Evolutionary conservation across 2,888 invertebrate genomes (phyloP).

Genomic region (Synergus gifuensis): DNA sequence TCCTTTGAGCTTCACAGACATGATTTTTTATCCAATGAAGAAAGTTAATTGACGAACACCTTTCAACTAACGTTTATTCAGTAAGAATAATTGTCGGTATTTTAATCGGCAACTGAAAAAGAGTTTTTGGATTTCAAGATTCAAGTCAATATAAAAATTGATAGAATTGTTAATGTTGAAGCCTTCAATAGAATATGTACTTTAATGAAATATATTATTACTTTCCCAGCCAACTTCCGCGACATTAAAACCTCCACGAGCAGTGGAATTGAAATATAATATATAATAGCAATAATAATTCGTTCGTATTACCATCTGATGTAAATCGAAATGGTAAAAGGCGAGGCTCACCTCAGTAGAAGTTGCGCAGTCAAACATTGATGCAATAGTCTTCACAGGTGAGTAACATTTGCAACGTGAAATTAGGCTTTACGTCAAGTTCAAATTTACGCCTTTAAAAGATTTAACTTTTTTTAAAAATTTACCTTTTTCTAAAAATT

Average conservation of each 20-base stretch:
- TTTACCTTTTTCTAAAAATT: too few relatives aligned
- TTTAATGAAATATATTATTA: constrained; percentile 25
- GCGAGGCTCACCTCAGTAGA: constrained; percentile 35
- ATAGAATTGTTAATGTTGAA: background rate
- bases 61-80: background rate
- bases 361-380: constrained; percentile 38
- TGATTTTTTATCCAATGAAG: background rate
- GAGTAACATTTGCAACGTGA: constrained; percentile 32
- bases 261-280: constrained; percentile 21
- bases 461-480: too few relatives aligned
- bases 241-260: background rate
- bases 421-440: constrained; percentile 20
- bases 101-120: background rate
- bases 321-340: constrained; percentile 40
- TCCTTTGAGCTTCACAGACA: background rate
- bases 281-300: constrained; percentile 34
- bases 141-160: too few relatives aligned
- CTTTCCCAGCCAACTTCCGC: constrained; percentile 5
- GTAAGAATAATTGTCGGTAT: too few relatives aligned
- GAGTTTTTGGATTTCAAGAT: background rate
- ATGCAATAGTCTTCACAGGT: constrained; percentile 38
- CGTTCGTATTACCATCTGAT: constrained; percentile 32
- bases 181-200: background rate
- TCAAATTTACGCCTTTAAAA: background rate
- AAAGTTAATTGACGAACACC: constrained; percentile 2